These are phyloP conservation scores for Schlechtendalia chinensis DNA, from an alignment of 1,140 invertebrate species.

Conservation along the genomic window DNA sequence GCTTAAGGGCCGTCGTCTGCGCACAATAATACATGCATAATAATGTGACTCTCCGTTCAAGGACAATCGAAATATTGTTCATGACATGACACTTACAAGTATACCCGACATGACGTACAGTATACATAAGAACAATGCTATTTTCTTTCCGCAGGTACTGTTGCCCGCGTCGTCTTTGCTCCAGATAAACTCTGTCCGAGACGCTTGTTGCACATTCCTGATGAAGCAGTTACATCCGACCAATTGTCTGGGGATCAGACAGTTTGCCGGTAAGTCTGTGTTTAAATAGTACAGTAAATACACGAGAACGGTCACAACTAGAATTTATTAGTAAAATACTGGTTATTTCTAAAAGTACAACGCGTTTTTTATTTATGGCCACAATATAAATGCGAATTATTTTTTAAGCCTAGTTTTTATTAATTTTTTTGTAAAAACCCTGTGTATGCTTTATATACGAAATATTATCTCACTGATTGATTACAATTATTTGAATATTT, in stretches of 20 bases:
- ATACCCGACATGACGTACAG: too few species aligned
- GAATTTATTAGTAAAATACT: not conserved
- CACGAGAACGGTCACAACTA: not conserved
- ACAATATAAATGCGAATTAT: too few species aligned
- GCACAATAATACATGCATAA: not conserved
- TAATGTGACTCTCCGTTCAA: slow-evolving; percentile 1
- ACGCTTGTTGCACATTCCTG: slow-evolving; percentile 77
- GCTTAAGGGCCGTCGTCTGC: not conserved
- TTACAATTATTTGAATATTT: too few species aligned
- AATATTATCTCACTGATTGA: not conserved
- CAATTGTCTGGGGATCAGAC: slow-evolving; percentile 74
- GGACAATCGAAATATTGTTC: too few species aligned
- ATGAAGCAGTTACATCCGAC: slow-evolving; percentile 87
- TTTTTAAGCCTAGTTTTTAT: too few species aligned
- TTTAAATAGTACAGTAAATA: too few species aligned
- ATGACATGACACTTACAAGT: too few species aligned
- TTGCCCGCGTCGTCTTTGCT: slow-evolving; percentile 74
- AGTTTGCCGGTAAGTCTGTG: slow-evolving; percentile 63
- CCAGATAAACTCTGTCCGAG: slow-evolving; percentile 71
- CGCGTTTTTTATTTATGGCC: too few species aligned
- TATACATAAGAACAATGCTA: too few species aligned
- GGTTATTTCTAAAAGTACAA: too few species aligned
- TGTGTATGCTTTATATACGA: not conserved
- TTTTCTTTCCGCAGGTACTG: slow-evolving; percentile 60
- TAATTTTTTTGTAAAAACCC: too few species aligned